Evolutionary conservation across 2,797 vertebrate species (phyloP).

Genomic region (Galago senegalensis): DNA sequence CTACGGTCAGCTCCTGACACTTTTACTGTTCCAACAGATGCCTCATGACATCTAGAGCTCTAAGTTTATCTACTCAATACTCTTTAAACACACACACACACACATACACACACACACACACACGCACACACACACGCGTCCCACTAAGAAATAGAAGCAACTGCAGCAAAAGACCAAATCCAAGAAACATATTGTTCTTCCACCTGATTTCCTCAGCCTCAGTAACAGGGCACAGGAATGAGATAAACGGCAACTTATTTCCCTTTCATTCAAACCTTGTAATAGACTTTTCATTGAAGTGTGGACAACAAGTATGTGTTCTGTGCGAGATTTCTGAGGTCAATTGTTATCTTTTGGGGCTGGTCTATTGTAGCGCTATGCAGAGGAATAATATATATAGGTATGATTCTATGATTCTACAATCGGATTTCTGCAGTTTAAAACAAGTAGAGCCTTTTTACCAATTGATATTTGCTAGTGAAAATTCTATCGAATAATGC

Average conservation of each 20-base stretch:
- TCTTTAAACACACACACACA: background rate
- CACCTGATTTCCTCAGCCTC: background rate
- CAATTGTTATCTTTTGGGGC: background rate
- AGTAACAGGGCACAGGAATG: background rate
- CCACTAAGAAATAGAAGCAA: background rate
- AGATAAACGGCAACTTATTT: background rate
- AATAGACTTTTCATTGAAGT: background rate
- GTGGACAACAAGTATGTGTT: background rate
- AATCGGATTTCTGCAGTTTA: background rate
- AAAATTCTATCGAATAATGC: background rate
- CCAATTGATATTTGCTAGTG: background rate
- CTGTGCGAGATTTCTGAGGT: background rate
- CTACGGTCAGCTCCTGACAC: constrained; percentile 55
- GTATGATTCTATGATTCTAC: too few relatives aligned
- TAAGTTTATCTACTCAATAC: background rate
- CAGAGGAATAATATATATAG: background rate
- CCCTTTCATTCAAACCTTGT: background rate
- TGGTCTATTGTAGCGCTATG: background rate
- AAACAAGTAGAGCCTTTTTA: background rate
- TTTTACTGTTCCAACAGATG: background rate
- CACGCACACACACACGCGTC: background rate
- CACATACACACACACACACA: background rate
- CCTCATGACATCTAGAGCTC: background rate
- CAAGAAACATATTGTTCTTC: background rate
- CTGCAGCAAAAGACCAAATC: background rate